Conservation (phyloP, 2,888 invertebrate species). For the Deroplatys truncata region DNA sequence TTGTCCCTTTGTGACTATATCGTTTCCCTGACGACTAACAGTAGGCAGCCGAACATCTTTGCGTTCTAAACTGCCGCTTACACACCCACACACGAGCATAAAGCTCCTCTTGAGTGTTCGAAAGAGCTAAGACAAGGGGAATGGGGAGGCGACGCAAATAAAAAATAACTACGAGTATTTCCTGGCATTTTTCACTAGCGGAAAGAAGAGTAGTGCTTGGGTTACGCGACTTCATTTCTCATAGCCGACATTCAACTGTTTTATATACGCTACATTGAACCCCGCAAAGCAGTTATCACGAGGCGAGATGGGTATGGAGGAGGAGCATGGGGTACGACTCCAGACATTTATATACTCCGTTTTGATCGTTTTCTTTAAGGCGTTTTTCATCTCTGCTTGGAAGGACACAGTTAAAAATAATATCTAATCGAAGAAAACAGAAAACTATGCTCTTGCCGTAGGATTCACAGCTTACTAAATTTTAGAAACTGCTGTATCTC, state of each 20-base stretch:
- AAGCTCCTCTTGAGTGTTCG: too few relatives aligned
- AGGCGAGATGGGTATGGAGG: background rate
- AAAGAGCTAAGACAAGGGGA: background rate
- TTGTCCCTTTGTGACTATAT: background rate
- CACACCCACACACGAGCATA: background rate
- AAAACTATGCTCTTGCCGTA: too few relatives aligned
- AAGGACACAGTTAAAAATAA: background rate
- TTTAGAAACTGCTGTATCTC: too few relatives aligned
- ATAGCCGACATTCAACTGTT: slow-evolving; percentile 19
- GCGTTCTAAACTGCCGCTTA: background rate
- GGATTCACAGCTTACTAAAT: too few relatives aligned
- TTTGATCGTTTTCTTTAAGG: background rate
- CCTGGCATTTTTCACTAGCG: background rate
- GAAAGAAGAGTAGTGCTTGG: background rate
- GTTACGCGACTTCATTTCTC: background rate
- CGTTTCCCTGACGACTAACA: background rate
- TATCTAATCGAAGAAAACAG: background rate
- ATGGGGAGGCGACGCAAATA: background rate
- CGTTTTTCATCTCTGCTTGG: background rate
- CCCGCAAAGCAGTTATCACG: slow-evolving; percentile 1
- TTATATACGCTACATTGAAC: slow-evolving; percentile 24
- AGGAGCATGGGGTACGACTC: background rate
- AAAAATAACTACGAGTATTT: background rate
- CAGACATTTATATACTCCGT: background rate
- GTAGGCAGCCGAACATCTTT: background rate